These are phyloP conservation scores for Leptoclinus maculatus DNA, from an alignment of 2,797 vertebrate genomes.

Conservation along the genomic window DNA sequence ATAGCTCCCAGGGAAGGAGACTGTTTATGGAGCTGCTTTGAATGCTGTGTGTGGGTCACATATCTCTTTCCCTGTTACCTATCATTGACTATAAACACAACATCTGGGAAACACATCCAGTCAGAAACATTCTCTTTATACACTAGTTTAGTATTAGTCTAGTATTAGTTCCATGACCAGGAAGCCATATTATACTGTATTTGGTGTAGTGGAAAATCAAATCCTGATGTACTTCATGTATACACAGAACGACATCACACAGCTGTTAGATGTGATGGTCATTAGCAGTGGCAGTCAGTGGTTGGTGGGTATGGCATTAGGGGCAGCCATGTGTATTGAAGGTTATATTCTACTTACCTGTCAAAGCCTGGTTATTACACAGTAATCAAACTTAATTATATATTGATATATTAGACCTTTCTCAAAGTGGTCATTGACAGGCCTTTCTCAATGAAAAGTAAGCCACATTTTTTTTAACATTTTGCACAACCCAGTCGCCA, in stretches of 20 bases:
- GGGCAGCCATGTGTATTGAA: neutral
- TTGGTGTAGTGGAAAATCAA: neutral
- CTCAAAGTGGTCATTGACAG: neutral
- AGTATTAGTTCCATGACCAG: neutral
- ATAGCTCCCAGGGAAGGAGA: constrained; percentile 2
- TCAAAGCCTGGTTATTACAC: neutral
- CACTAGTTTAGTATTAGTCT: neutral
- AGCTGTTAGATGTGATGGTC: neutral
- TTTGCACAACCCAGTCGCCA: neutral
- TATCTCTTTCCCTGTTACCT: neutral
- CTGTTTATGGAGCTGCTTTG: constrained; percentile 3
- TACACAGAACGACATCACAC: neutral
- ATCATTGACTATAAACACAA: constrained; percentile 14
- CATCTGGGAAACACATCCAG: constrained; percentile 29
- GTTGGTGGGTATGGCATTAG: neutral
- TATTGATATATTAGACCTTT: neutral
- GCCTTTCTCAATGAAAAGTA: neutral
- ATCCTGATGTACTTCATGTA: neutral
- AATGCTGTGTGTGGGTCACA: constrained; percentile 3
- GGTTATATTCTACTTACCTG: neutral
- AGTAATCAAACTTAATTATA: neutral
- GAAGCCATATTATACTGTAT: neutral
- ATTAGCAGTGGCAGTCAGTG: neutral
- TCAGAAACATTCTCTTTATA: neutral
- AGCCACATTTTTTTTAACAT: neutral